Percentiles rank a stretch among this genome's conserved stretches.
phyloP scores from a whole-genome alignment of 2,113 vertebrate genomes.

The Notothenia rossii region DNA sequence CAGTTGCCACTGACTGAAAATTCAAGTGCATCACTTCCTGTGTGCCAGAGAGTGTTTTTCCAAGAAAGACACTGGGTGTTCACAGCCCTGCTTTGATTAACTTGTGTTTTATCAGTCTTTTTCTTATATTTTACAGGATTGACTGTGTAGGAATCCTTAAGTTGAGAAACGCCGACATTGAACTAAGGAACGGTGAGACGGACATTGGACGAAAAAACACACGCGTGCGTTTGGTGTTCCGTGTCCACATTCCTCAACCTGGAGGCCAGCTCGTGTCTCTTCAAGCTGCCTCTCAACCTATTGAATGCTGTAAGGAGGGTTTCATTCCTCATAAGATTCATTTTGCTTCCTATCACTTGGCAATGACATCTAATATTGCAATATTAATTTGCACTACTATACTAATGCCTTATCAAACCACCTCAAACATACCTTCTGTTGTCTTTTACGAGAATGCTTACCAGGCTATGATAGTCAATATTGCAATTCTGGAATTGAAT shows the following conservation, averaged over 20 bases:
- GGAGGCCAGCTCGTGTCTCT: constrained; percentile 88
- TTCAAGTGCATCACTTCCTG: constrained; percentile 56
- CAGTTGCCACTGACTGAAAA: constrained; percentile 20
- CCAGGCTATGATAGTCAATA: neutral
- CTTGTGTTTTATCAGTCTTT: neutral
- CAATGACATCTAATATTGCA: neutral
- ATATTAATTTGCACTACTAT: neutral
- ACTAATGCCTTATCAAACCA: neutral
- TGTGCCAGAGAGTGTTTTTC: constrained; percentile 44
- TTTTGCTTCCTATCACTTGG: neutral
- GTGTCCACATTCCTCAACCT: constrained; percentile 91
- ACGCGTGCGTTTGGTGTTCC: constrained; percentile 93
- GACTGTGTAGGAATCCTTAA: constrained; percentile 98
- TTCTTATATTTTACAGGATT: constrained; percentile 83
- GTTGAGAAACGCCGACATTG: constrained; percentile 95
- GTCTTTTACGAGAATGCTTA: neutral
- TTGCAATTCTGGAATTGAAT: neutral
- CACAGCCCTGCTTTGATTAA: constrained; percentile 2
- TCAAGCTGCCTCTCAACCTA: constrained; percentile 92
- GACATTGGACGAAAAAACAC: constrained; percentile 98
- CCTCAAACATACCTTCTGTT: too few relatives aligned
- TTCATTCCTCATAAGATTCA: neutral
- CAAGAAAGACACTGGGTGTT: constrained; percentile 48
- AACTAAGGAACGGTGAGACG: constrained; percentile 94
- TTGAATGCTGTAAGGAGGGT: constrained; percentile 94